phyloP scores from a whole-genome alignment of 2,888 invertebrate species.

The Hyalella azteca region DNA sequence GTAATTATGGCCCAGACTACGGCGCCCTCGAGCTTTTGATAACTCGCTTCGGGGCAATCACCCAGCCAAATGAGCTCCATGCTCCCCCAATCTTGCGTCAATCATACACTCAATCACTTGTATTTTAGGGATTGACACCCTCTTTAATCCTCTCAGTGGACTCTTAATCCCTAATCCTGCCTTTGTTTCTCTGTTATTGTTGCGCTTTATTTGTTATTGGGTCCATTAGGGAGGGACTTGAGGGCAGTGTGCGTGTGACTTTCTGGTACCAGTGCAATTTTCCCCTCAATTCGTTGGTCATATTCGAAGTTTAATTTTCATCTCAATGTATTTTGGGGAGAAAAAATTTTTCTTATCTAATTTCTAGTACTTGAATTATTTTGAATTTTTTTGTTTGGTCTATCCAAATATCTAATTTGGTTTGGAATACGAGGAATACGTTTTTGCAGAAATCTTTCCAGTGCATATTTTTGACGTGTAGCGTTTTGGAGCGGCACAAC shows the following conservation, averaged over 20 bases:
- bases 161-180: constrained; percentile 36
- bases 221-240: constrained; percentile 11
- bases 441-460: no score
- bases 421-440: no score
- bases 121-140: constrained; percentile 37
- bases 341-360: no score
- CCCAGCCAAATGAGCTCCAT: constrained; percentile 30
- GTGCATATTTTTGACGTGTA: no score
- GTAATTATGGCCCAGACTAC: constrained; percentile 6
- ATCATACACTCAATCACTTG: constrained; percentile 37
- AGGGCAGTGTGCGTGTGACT: constrained; percentile 3
- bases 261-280: no score
- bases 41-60: constrained; percentile 28
- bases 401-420: no score
- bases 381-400: no score
- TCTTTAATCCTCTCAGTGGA: constrained; percentile 36
- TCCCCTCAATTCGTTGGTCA: no score
- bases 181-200: constrained; percentile 33
- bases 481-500: no score
- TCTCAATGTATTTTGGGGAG: no score
- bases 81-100: constrained; percentile 34
- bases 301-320: no score
- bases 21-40: constrained; percentile 5
- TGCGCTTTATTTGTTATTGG: constrained; percentile 35
- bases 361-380: no score